Evolutionary conservation across 1,140 invertebrate genomes (phyloP).

Genomic region (Pristionchus pacificus): DNA sequence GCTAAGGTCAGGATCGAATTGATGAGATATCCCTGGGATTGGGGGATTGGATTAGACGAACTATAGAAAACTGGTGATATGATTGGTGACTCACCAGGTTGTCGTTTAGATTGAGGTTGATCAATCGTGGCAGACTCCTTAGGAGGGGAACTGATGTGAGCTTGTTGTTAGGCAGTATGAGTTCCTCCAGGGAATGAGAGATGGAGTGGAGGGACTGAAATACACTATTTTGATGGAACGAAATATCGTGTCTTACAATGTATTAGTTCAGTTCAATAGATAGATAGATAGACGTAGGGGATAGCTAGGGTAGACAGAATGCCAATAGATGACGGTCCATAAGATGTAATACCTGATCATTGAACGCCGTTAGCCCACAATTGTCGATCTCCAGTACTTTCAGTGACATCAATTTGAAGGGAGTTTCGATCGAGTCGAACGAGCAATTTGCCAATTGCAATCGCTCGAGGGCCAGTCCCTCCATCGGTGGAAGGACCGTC

Average conservation of each 20-base stretch:
- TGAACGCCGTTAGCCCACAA: neutral
- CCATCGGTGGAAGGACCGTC: neutral
- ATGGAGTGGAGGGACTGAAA: neutral
- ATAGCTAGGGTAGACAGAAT: too few relatives aligned
- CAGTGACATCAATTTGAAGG: neutral
- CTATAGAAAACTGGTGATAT: too few relatives aligned
- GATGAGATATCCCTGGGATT: too few relatives aligned
- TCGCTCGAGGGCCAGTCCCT: neutral
- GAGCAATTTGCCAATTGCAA: neutral
- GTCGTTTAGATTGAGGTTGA: conserved; percentile 27
- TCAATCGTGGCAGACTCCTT: conserved; percentile 16
- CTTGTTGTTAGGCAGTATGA: conserved; percentile 8
- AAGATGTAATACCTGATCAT: neutral
- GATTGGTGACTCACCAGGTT: conserved; percentile 18
- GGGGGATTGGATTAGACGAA: too few relatives aligned
- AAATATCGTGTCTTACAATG: neutral
- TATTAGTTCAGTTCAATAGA: too few relatives aligned
- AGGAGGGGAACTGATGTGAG: conserved; percentile 28
- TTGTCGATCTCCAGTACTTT: neutral
- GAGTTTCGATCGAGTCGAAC: neutral
- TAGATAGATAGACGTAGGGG: too few relatives aligned
- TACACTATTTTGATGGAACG: neutral
- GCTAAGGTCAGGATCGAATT: too few relatives aligned
- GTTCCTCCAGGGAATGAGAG: conserved; percentile 10
- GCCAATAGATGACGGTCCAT: neutral